Evolutionary conservation across 1,140 invertebrate species (phyloP).

Genomic region (Bombus sylvicola): DNA sequence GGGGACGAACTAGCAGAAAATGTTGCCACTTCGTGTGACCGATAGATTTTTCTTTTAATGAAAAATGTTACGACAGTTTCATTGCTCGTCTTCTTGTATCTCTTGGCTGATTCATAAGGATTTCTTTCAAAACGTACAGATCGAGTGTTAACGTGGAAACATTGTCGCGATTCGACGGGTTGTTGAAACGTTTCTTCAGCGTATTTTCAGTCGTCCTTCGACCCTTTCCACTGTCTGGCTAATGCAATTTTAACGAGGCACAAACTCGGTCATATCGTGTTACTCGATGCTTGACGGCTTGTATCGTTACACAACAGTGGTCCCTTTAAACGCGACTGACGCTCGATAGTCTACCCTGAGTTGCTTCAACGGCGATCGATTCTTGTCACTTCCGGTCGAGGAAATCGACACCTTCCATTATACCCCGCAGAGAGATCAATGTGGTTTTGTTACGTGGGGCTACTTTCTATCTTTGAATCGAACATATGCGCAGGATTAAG

Average conservation of each 20-base stretch:
- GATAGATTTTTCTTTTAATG: neutral
- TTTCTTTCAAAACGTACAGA: neutral
- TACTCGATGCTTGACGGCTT: conserved; percentile 41
- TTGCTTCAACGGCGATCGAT: conserved; percentile 27
- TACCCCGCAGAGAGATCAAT: neutral
- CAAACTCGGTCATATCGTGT: conserved; percentile 65
- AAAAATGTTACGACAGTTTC: neutral
- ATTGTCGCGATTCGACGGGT: neutral
- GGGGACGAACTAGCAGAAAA: neutral
- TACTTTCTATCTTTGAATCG: neutral
- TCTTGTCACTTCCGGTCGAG: conserved; percentile 15
- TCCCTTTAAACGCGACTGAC: conserved; percentile 11
- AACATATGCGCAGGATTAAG: neutral
- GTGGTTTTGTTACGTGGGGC: neutral
- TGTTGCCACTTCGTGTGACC: neutral
- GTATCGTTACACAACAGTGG: conserved; percentile 16
- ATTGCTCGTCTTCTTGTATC: too few relatives aligned
- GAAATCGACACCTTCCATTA: conserved; percentile 43
- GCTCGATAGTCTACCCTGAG: conserved; percentile 21
- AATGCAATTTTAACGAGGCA: conserved; percentile 69
- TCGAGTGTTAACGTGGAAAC: too few relatives aligned
- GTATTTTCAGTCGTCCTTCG: conserved; percentile 46
- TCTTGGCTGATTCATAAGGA: neutral
- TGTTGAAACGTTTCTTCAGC: conserved; percentile 38
- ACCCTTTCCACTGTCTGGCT: conserved; percentile 47